Evolutionary conservation across 2,888 invertebrate species (phyloP), one percentile per base, ranked within the genome.

Genomic region (Diaphora mendica): DNA sequence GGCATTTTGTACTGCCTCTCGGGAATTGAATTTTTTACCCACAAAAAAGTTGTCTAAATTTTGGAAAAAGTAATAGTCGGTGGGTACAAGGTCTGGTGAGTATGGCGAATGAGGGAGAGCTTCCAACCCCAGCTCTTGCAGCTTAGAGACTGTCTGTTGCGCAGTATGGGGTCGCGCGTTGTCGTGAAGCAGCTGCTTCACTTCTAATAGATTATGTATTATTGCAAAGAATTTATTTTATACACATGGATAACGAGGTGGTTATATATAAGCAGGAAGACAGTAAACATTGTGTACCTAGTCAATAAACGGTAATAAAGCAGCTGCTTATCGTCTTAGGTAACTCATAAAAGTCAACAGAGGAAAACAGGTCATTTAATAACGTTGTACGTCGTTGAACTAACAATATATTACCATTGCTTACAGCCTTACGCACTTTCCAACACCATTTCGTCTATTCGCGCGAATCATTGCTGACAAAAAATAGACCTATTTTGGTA

Each of bases 271-370:
- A 44, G 1, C 48, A n/a, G 39, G 26, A 55, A 74, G 51, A 68
- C 39, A 74, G 44, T 74, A 71, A 74, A 74, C 55, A 68, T 70
- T 64, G 48, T 39, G 65, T 69, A 72, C 59, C 72, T 72, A 55
- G 69, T 75, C 39, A 69, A 75, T 72, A 72, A 68, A 72, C 59
- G 26, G 75, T 66, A 69, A 70, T 75, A 69, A 75, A 75, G 66
- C 76, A 79, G 76, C 73, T 71, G 79, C 77, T 83, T 82, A 80
- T 82, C 78, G 73, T 78, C 82, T 78, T 74, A 82, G 78, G 80
- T 80, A 77, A 73, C 75, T 79, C 82, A 79, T 82, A 81, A 83
- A 83, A 83, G 77, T 79, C 82, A 77, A 82, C 81, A 74, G 84
- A 83, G 78, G 82, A 75, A 82, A 83, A 77, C 82, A 75, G 83